Percentiles rank a stretch among this genome's conserved stretches.
phyloP scores from a whole-genome alignment of 2,888 invertebrate species.

The Himalopsyche kuldschensis region DNA sequence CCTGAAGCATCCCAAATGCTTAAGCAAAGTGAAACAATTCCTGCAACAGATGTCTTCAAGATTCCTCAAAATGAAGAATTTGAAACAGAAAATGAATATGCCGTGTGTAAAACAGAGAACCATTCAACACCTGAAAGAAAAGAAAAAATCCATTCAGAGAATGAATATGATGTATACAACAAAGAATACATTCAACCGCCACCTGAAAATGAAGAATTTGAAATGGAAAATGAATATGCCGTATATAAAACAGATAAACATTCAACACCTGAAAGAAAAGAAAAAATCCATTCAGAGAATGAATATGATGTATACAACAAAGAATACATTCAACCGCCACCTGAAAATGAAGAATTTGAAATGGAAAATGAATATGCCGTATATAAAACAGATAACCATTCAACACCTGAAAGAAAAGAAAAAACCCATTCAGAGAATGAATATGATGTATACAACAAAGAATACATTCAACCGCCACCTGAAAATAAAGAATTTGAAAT shows the following conservation, averaged over 20 bases:
- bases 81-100: too few relatives aligned
- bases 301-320: too few relatives aligned
- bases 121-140: neutral
- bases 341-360: too few relatives aligned
- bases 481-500: neutral
- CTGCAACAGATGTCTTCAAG: neutral
- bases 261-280: neutral
- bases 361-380: too few relatives aligned
- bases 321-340: too few relatives aligned
- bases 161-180: too few relatives aligned
- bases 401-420: neutral
- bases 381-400: neutral
- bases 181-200: too few relatives aligned
- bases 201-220: too few relatives aligned
- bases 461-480: neutral
- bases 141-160: neutral
- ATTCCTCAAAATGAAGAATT: neutral
- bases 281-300: too few relatives aligned
- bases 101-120: neutral
- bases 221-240: too few relatives aligned
- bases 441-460: neutral
- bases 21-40: neutral
- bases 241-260: neutral
- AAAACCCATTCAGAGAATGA: neutral
- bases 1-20: neutral